These are phyloP conservation scores for Drosophila tristis DNA, from an alignment of 1,140 invertebrate species.

Conservation along the genomic window DNA sequence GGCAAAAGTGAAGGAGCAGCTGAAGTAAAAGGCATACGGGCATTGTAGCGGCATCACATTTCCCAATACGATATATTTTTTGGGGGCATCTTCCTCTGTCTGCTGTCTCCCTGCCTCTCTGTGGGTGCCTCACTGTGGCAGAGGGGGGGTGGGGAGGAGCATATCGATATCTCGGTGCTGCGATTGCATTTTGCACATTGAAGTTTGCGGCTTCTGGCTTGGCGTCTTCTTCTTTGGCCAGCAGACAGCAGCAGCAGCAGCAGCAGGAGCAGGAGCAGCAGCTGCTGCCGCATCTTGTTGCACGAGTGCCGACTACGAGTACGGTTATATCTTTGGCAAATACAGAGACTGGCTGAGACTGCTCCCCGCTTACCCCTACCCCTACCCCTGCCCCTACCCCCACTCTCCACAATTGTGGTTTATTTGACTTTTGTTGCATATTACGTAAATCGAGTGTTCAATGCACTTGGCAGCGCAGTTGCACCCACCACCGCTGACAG, in stretches of 20 bases:
- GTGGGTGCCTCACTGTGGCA: background rate
- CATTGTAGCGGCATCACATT: slow-evolving; percentile 2
- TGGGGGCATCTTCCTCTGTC: background rate
- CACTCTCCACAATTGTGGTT: slow-evolving; percentile 49
- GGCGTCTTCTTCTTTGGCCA: slow-evolving; percentile 16
- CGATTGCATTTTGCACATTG: slow-evolving; percentile 28
- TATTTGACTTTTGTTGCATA: slow-evolving; percentile 70
- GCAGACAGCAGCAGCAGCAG: slow-evolving; percentile 2
- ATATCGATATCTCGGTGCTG: slow-evolving; percentile 30
- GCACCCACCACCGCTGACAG: slow-evolving; percentile 3
- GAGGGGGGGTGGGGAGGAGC: background rate
- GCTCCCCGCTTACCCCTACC: background rate
- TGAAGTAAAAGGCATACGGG: background rate
- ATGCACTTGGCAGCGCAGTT: slow-evolving; percentile 41
- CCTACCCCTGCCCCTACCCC: background rate
- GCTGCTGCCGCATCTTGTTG: slow-evolving; percentile 40
- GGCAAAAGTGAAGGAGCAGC: background rate
- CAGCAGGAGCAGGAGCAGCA: slow-evolving; percentile 24
- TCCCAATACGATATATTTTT: slow-evolving; percentile 9
- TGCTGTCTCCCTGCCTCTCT: slow-evolving; percentile 13
- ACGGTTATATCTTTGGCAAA: slow-evolving; percentile 31
- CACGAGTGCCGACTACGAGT: background rate
- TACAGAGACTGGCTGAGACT: slow-evolving; percentile 33
- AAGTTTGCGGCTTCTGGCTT: slow-evolving; percentile 28
- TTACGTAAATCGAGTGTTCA: slow-evolving; percentile 60